Evolutionary conservation across 2,113 vertebrate species (phyloP).

Genomic region (Melanerpes aurifrons): DNA sequence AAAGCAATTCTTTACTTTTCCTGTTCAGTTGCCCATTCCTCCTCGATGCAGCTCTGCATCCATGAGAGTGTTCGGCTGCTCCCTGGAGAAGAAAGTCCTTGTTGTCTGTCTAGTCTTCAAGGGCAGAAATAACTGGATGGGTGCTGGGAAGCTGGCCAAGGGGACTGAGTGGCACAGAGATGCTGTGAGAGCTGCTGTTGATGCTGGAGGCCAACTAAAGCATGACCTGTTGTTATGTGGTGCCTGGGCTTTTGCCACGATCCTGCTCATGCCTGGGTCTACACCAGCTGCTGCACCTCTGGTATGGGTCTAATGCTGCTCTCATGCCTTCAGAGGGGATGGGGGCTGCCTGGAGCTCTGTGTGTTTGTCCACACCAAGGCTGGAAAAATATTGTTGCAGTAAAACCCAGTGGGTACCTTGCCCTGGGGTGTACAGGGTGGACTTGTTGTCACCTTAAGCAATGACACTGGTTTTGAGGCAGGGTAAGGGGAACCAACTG

Average conservation of each 20-base stretch:
- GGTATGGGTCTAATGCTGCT: neutral
- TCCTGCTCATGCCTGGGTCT: neutral
- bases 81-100: neutral
- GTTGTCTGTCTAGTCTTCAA: neutral
- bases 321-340: neutral
- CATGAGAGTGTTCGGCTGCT: accelerated
- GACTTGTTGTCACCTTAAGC: neutral
- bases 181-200: neutral
- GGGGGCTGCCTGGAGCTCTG: neutral
- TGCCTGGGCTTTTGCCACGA: neutral
- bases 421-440: neutral
- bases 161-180: neutral
- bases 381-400: neutral
- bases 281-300: neutral
- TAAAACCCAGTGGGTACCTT: neutral
- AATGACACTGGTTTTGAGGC: neutral
- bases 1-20: neutral
- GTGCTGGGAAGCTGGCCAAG: neutral
- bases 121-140: neutral
- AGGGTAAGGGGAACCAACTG: neutral
- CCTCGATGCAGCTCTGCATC: neutral
- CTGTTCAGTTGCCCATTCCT: neutral
- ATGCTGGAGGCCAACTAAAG: neutral
- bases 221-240: neutral
- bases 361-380: neutral